These are phyloP conservation scores for Cephus rjabovi DNA, from an alignment of 2,888 invertebrate genomes.

Conservation along the genomic window DNA sequence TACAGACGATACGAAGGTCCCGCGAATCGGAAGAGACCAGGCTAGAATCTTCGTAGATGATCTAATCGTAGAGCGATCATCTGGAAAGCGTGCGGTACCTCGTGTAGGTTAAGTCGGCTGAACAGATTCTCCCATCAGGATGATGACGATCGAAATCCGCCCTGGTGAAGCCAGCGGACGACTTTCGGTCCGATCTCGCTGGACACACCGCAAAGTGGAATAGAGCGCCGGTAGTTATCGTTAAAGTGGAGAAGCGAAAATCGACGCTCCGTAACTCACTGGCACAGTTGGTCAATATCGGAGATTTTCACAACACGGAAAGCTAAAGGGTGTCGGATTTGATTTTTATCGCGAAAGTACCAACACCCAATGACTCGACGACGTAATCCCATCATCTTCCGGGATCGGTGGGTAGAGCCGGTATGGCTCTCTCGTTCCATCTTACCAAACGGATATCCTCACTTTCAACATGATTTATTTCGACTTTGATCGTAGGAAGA, in stretches of 20 bases:
- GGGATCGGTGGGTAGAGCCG: not conserved
- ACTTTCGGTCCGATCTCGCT: not conserved
- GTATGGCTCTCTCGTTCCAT: not conserved
- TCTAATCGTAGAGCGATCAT: not conserved
- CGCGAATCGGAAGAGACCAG: not conserved
- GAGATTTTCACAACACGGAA: not conserved
- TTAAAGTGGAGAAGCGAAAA: not conserved
- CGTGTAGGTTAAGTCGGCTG: not conserved
- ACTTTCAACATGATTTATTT: not conserved
- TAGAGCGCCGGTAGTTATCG: not conserved
- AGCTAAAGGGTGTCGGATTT: not conserved
- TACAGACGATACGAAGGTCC: not conserved
- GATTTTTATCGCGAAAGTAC: not conserved
- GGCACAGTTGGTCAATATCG: not conserved
- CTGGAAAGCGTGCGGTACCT: not conserved
- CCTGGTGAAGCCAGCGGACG: not conserved
- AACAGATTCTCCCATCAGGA: not conserved
- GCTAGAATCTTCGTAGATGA: not conserved
- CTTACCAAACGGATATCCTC: not conserved
- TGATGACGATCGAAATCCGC: not conserved
- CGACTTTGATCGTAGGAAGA: not conserved
- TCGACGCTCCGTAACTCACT: not conserved
- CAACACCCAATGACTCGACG: not conserved
- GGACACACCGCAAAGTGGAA: not conserved
- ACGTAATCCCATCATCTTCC: not conserved